Conservation (phyloP, 1,140 invertebrate species). For the Zaprionus lachaisei region DNA sequence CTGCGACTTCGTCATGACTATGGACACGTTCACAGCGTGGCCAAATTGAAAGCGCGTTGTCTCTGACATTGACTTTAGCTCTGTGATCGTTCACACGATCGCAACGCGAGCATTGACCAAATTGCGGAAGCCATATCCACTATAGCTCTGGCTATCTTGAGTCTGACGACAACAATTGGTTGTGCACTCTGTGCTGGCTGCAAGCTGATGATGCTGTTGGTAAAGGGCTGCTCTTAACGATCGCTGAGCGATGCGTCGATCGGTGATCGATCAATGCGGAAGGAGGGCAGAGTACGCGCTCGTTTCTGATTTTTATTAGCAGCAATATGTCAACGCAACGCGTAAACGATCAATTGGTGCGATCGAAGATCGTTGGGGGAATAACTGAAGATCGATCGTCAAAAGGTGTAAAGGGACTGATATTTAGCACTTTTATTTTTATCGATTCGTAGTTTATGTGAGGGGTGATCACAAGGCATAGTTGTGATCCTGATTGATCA, state of each 20-base stretch:
- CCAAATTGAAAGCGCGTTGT: slow-evolving; percentile 49
- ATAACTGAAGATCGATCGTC: background rate
- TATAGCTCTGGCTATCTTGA: slow-evolving; percentile 1
- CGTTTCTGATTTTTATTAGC: slow-evolving; percentile 40
- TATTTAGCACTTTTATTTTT: background rate
- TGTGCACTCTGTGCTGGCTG: background rate
- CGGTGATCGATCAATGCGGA: slow-evolving; percentile 32
- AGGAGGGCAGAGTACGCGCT: slow-evolving; percentile 4
- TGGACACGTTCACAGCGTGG: slow-evolving; percentile 63
- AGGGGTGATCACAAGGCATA: slow-evolving; percentile 39
- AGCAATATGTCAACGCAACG: slow-evolving; percentile 35
- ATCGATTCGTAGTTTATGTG: background rate
- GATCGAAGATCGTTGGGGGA: background rate
- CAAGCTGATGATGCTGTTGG: background rate
- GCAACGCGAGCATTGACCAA: slow-evolving; percentile 40
- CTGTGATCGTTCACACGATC: slow-evolving; percentile 51
- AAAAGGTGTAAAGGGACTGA: too few relatives aligned
- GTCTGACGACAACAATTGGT: background rate
- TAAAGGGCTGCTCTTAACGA: slow-evolving; percentile 24
- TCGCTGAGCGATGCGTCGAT: background rate
- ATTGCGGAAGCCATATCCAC: slow-evolving; percentile 55
- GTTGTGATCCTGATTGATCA: slow-evolving; percentile 86
- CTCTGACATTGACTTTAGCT: slow-evolving; percentile 68
- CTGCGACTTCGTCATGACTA: slow-evolving; percentile 52
- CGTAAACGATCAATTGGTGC: background rate